Evolutionary conservation across 2,797 vertebrate genomes (phyloP), one percentile per base, ranked within the genome.

Genomic region (Sebastiscus tertius): DNA sequence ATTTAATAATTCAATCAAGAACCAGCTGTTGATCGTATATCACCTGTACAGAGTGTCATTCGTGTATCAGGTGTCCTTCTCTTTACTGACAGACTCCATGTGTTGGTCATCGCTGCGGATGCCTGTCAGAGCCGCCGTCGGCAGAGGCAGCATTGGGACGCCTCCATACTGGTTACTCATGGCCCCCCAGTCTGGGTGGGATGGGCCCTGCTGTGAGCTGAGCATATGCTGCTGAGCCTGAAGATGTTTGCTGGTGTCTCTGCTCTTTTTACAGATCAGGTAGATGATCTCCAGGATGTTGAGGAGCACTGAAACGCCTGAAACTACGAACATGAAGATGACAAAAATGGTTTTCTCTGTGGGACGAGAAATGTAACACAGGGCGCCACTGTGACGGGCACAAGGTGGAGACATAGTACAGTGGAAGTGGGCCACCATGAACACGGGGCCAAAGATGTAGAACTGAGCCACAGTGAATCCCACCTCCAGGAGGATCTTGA

Each of bases 281-380:
- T 95, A 95, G 16, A 94, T 81, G 1, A 95, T 86, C 87, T 98
- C 97, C 8, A 97, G 31, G 31, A 98, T 81, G 81, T 97, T 98
- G 59, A 99, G 96, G 31, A 94, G 73, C 77, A 98, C 94, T 8
- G 97, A 98, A 59, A 98, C 83, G 22, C 97, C 89, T 2, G 97
- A 96, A 33, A 98, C 96, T 34, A 93, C 97, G 65, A 98, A 86
- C 97, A 98, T 98, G 90, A 98, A 98, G 74, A 98, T 82, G 84
- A 97, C 97, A 85, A 98, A 98, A 91, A 98, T 94, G 1, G 93
- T 97, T 88, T 98, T 99, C 93, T 98, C 97, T 0, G 96, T 98
- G 70, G 97, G 97, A 64, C 97, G 96, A 5, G 97, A 98, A 79
- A 97, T 93, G 65, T 95, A 98, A 88, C 97, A 98, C 85, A 97